These are phyloP conservation scores for Tiliqua scincoides DNA, from an alignment of 2,113 vertebrate genomes.

Conservation along the genomic window DNA sequence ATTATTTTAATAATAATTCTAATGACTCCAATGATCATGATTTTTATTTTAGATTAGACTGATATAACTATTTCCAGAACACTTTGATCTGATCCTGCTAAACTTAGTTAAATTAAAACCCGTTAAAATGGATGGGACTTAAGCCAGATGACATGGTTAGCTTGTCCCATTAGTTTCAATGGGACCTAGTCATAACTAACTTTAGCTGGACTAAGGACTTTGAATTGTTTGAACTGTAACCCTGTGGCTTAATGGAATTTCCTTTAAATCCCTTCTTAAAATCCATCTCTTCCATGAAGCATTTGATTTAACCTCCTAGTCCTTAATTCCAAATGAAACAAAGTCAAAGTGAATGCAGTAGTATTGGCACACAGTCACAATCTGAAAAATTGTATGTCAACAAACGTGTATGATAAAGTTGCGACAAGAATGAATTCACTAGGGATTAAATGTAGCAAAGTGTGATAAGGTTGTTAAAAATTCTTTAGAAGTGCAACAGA, in stretches of 20 bases:
- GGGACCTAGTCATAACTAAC: background rate
- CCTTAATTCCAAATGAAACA: background rate
- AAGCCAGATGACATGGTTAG: background rate
- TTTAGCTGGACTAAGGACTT: background rate
- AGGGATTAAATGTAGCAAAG: background rate
- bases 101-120: background rate
- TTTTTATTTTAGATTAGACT: background rate
- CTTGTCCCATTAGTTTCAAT: background rate
- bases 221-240: background rate
- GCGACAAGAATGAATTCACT: slow-evolving; percentile 4
- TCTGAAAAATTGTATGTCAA: background rate
- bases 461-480: background rate
- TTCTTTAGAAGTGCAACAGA: background rate
- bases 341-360: background rate
- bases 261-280: background rate
- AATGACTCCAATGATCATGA: background rate
- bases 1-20: background rate
- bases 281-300: background rate
- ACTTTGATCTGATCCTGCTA: background rate
- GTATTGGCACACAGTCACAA: background rate
- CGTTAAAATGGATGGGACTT: background rate
- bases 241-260: background rate
- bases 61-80: background rate
- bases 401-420: background rate
- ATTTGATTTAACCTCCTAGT: background rate